A percentile compares a stretch with the other conserved stretches of the same genome.
These are phyloP conservation scores for Mesopsocus fuscifrons DNA, from an alignment of 2,888 invertebrate species.

Conservation along the genomic window DNA sequence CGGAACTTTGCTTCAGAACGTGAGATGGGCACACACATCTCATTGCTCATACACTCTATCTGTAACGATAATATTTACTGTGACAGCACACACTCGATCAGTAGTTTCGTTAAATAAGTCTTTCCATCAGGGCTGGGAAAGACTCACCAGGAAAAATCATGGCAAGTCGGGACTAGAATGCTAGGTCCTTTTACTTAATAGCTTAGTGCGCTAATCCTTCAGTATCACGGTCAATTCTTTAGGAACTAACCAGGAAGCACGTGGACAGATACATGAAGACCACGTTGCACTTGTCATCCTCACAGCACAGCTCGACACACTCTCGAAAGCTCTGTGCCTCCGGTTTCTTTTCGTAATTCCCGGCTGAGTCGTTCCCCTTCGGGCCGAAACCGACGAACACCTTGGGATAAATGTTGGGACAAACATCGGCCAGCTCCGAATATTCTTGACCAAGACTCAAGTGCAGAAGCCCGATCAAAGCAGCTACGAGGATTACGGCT, in stretches of 20 bases:
- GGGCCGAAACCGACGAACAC: conserved; percentile 26
- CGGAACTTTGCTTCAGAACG: conserved; percentile 33
- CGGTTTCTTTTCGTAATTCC: conserved; percentile 15
- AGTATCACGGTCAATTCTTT: no score
- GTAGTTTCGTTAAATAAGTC: no score
- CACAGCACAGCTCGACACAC: conserved; percentile 49
- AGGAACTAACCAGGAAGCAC: conserved; percentile 50
- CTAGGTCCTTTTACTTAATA: no score
- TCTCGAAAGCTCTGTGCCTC: conserved; percentile 26
- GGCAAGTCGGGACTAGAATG: no score
- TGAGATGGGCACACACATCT: conserved; percentile 47
- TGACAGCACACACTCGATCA: neutral
- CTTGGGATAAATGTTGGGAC: conserved; percentile 24
- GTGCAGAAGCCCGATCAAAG: no score
- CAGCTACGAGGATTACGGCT: no score
- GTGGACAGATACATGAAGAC: conserved; percentile 54
- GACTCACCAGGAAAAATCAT: no score
- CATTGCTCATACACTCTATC: conserved; percentile 42
- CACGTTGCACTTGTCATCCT: conserved; percentile 49
- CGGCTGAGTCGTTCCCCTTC: conserved; percentile 32
- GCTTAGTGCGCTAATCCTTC: no score
- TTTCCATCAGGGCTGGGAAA: no score
- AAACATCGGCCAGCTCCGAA: conserved; percentile 14
- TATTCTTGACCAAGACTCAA: neutral
- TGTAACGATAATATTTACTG: conserved; percentile 12